phyloP scores from a whole-genome alignment of 2,888 invertebrate genomes.

The Plebejus melissa region DNA sequence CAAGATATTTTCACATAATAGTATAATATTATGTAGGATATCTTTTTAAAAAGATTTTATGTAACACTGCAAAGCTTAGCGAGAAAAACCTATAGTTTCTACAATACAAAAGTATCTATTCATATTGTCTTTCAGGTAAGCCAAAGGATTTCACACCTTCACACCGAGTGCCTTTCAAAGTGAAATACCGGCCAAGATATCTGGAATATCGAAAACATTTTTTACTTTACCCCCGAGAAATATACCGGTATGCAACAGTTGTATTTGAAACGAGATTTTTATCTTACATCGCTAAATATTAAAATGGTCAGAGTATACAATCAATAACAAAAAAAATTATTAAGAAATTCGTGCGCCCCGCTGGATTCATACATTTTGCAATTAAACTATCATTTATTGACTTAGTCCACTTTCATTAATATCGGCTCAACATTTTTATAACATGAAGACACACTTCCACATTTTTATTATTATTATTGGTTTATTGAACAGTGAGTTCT shows the following conservation, averaged over 20 bases:
- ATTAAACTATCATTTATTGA: too few relatives aligned
- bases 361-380: too few relatives aligned
- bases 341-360: too few relatives aligned
- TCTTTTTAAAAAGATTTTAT: neutral
- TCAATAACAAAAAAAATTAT: neutral
- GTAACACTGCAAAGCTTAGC: neutral
- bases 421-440: too few relatives aligned
- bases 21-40: too few relatives aligned
- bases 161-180: neutral
- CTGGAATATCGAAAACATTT: slow-evolving; percentile 20
- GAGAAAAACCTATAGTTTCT: neutral
- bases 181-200: neutral
- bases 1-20: too few relatives aligned
- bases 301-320: neutral
- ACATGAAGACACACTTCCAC: neutral
- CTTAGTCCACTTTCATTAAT: too few relatives aligned
- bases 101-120: neutral
- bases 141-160: slow-evolving; percentile 10
- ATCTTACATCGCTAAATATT: neutral
- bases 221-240: slow-evolving; percentile 4
- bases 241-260: neutral
- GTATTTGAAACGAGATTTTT: slow-evolving; percentile 8
- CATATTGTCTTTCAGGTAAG: neutral
- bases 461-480: neutral
- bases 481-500: neutral